phyloP scores from a whole-genome alignment of 2,113 vertebrate species.

The Phalacrocorax carbo region DNA sequence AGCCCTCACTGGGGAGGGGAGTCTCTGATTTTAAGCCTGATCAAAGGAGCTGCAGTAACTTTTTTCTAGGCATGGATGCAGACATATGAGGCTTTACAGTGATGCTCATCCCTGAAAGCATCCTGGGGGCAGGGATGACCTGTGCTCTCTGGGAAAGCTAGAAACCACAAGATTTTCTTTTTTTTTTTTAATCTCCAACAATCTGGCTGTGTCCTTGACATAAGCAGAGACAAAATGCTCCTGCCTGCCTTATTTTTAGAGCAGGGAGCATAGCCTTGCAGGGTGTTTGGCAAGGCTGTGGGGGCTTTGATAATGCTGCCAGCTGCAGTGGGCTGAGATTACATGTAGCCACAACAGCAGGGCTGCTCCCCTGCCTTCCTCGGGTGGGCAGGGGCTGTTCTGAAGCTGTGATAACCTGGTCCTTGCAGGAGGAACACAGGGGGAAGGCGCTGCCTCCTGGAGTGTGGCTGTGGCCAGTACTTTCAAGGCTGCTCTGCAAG shows the following conservation, averaged over 20 bases:
- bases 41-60: neutral
- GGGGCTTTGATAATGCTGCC: neutral
- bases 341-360: neutral
- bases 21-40: neutral
- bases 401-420: neutral
- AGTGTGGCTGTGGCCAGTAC: rapidly evolving
- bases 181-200: neutral
- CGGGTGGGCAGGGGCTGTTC: neutral
- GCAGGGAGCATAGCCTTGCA: neutral
- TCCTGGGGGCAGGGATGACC: neutral
- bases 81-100: rapidly evolving
- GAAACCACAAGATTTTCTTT: neutral
- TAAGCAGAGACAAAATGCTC: neutral
- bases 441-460: neutral
- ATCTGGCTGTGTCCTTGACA: neutral
- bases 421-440: neutral
- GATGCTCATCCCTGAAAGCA: neutral
- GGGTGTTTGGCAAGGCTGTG: rapidly evolving
- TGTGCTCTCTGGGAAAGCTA: rapidly evolving
- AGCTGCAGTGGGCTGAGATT: neutral
- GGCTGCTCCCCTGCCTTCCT: neutral
- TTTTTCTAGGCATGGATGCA: neutral
- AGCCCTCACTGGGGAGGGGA: rapidly evolving
- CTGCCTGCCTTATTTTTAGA: neutral
- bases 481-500: neutral